These are phyloP conservation scores for Hyppa rectilinea DNA, from an alignment of 2,888 invertebrate species.

Conservation along the genomic window DNA sequence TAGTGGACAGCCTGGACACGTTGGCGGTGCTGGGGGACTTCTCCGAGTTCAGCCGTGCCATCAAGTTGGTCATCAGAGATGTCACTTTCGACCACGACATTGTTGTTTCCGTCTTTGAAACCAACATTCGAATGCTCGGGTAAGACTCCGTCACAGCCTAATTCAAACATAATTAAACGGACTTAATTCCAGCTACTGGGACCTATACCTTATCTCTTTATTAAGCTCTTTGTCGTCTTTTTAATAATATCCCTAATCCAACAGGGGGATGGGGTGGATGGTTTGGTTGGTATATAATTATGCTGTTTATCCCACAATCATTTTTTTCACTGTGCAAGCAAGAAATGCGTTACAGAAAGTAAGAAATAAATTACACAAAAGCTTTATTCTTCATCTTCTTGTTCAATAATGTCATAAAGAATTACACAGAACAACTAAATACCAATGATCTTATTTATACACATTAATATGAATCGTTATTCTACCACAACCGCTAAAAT, in stretches of 20 bases:
- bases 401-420: conserved; percentile 9
- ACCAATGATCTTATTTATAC: background rate
- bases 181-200: background rate
- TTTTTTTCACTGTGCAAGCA: background rate
- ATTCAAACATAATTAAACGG: background rate
- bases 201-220: background rate
- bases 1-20: conserved; percentile 98
- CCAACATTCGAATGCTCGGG: conserved; percentile 99
- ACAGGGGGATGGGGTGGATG: background rate
- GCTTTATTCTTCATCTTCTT: background rate
- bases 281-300: background rate
- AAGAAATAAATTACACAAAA: background rate
- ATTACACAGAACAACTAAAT: background rate
- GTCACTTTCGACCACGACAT: conserved; percentile 98
- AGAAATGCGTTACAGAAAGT: background rate
- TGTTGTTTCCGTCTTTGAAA: conserved; percentile 99
- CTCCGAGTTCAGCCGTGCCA: conserved; percentile 97
- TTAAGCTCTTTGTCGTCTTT: too few relatives aligned
- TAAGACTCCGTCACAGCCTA: conserved; percentile 81
- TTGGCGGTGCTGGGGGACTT: conserved; percentile 97
- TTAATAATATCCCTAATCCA: too few relatives aligned
- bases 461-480: conserved; percentile 19
- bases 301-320: background rate
- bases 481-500: background rate
- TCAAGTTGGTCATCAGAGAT: conserved; percentile 95